phyloP scores from a whole-genome alignment of 2,888 invertebrate genomes.

The Callosobruchus maculatus region DNA sequence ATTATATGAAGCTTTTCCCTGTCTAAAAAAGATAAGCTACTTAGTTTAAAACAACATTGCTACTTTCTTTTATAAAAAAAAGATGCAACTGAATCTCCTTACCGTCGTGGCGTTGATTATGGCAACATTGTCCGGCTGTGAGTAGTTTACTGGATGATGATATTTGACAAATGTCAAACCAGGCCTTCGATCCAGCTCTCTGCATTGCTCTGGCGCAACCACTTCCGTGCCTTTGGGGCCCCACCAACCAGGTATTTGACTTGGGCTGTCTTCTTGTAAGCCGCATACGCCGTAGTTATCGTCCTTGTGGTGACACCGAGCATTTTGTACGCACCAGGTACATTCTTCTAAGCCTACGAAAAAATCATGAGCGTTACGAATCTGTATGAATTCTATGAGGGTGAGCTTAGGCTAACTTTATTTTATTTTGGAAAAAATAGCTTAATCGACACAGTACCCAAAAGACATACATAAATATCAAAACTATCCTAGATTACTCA shows the following conservation, averaged over 20 bases:
- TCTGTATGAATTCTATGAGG: no score
- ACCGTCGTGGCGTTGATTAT: slow-evolving; percentile 82
- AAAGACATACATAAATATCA: no score
- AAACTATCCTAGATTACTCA: no score
- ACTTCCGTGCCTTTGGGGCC: slow-evolving; percentile 69
- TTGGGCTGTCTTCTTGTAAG: slow-evolving; percentile 70
- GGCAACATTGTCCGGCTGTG: slow-evolving; percentile 79
- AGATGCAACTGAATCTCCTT: slow-evolving; percentile 21
- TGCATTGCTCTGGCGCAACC: slow-evolving; percentile 67
- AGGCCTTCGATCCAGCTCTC: slow-evolving; percentile 73
- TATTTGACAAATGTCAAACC: slow-evolving; percentile 88
- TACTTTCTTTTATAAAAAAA: no score
- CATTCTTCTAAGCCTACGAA: slow-evolving; percentile 66
- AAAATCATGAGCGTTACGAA: no score
- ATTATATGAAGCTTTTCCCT: no score
- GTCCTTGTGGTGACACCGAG: slow-evolving; percentile 82
- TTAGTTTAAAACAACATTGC: no score
- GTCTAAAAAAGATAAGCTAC: no score
- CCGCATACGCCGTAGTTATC: slow-evolving; percentile 82
- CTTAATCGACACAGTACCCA: no score
- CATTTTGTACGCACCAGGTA: slow-evolving; percentile 92
- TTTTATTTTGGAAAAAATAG: no score
- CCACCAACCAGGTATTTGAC: slow-evolving; percentile 88
- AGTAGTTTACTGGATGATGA: slow-evolving; percentile 80
- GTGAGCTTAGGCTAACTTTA: no score